A percentile compares a stretch with the other conserved stretches of the same genome.
These are phyloP conservation scores for Erebia epiphron DNA, from an alignment of 2,888 invertebrate genomes.

Conservation along the genomic window DNA sequence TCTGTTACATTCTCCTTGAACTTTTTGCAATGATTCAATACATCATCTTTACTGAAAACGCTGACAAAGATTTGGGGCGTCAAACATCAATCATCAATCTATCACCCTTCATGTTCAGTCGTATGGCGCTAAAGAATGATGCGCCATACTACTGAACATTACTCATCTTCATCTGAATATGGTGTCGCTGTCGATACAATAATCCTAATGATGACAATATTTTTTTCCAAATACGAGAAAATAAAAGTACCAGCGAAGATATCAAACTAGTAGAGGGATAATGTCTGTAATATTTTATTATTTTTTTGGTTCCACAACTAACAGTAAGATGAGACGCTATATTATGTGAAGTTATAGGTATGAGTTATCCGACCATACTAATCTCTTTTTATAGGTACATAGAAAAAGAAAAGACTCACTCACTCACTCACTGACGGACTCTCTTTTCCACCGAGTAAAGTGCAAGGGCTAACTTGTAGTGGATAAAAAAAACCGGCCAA, in stretches of 20 bases:
- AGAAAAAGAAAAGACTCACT: too few species aligned
- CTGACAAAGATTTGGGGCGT: slow-evolving; percentile 5
- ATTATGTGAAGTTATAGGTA: too few species aligned
- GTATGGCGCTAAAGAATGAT: not conserved
- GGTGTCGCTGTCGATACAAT: slow-evolving; percentile 10
- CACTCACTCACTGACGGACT: too few species aligned
- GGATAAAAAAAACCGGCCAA: too few species aligned
- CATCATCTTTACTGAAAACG: slow-evolving; percentile 15
- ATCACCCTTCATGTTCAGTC: slow-evolving; percentile 14
- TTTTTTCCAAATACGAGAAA: not conserved
- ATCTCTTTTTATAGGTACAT: too few species aligned
- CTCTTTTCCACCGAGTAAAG: too few species aligned
- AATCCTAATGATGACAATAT: not conserved
- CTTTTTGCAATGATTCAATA: slow-evolving; percentile 4
- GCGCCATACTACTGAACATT: slow-evolving; percentile 18
- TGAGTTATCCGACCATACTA: too few species aligned
- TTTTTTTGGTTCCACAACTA: too few species aligned
- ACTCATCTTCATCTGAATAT: slow-evolving; percentile 22
- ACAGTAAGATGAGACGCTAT: too few species aligned
- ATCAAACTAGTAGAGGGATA: too few species aligned
- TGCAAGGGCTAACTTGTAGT: too few species aligned
- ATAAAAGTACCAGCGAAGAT: not conserved
- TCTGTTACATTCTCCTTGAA: not conserved
- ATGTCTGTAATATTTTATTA: too few species aligned
- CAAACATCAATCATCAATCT: slow-evolving; percentile 28